These are phyloP conservation scores for Celastrina argiolus DNA, from an alignment of 2,888 invertebrate species.

Conservation along the genomic window DNA sequence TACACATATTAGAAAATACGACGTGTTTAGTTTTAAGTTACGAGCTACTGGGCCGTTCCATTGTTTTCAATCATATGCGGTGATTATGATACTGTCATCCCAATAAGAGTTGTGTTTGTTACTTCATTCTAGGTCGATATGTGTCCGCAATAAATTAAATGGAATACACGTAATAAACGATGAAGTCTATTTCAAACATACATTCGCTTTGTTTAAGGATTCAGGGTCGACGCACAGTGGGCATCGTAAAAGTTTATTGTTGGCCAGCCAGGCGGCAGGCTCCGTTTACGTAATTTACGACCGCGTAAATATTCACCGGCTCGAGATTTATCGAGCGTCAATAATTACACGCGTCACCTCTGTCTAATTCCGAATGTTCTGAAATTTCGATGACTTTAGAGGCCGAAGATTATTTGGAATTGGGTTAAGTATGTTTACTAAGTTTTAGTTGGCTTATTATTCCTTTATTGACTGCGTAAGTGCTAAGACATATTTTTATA, in stretches of 20 bases:
- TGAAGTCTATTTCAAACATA: slow-evolving; percentile 52
- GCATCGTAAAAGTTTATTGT: slow-evolving; percentile 41
- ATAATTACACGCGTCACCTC: background rate
- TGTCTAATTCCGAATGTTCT: background rate
- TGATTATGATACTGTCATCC: background rate
- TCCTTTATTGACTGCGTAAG: background rate
- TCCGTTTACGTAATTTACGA: slow-evolving; percentile 38
- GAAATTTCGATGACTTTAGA: background rate
- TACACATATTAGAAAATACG: too few species aligned
- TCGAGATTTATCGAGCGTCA: slow-evolving; percentile 19
- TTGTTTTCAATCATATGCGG: background rate
- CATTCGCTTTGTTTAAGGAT: slow-evolving; percentile 44
- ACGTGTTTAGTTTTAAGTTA: too few species aligned
- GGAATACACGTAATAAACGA: slow-evolving; percentile 27
- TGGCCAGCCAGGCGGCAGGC: slow-evolving; percentile 35
- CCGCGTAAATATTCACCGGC: slow-evolving; percentile 23
- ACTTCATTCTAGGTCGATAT: slow-evolving; percentile 11
- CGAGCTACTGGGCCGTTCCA: background rate
- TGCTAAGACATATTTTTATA: background rate
- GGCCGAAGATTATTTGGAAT: background rate
- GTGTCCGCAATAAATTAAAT: slow-evolving; percentile 12
- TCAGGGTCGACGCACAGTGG: slow-evolving; percentile 48
- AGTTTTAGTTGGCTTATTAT: background rate
- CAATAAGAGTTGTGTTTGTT: background rate
- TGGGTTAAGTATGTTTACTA: background rate